Conservation (phyloP, 1,140 invertebrate species). For the Rhagoletis zephyria region DNA sequence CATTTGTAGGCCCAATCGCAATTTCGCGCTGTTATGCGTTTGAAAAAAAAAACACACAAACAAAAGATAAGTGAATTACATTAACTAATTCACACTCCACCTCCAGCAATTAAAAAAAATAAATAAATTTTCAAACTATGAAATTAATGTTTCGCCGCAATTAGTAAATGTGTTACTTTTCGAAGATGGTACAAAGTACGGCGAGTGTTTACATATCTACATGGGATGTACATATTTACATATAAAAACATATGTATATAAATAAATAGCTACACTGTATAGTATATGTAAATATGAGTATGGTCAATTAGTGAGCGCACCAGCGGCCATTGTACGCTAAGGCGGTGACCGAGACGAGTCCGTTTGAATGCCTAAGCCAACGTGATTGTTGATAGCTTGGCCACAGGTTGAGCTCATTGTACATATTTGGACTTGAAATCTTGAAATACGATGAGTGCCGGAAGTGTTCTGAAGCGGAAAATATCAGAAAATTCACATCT, state of each 20-base stretch:
- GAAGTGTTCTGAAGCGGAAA: too few relatives aligned
- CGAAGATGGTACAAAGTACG: background rate
- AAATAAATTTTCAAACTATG: background rate
- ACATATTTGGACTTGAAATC: too few relatives aligned
- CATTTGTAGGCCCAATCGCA: background rate
- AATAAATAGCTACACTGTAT: background rate
- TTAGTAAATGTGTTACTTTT: background rate
- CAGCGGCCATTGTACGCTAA: background rate
- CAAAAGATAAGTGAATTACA: background rate
- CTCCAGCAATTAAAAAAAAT: background rate
- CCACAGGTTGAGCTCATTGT: background rate
- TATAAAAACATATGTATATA: background rate
- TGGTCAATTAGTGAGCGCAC: too few relatives aligned
- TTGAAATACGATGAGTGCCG: too few relatives aligned
- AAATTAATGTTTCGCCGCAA: slow-evolving; percentile 6
- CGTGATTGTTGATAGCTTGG: background rate
- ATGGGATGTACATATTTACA: too few relatives aligned
- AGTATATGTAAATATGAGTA: too few relatives aligned
- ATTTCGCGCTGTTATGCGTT: background rate
- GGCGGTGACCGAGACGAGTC: background rate
- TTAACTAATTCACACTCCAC: slow-evolving; percentile 8
- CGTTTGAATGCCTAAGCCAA: background rate
- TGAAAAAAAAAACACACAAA: background rate
- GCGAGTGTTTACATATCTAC: too few relatives aligned
- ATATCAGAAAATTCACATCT: too few relatives aligned